A percentile compares a stretch with the other conserved stretches of the same genome.
These are phyloP conservation scores for Acridotheres tristis DNA, from an alignment of 2,797 vertebrate genomes.

Conservation along the genomic window DNA sequence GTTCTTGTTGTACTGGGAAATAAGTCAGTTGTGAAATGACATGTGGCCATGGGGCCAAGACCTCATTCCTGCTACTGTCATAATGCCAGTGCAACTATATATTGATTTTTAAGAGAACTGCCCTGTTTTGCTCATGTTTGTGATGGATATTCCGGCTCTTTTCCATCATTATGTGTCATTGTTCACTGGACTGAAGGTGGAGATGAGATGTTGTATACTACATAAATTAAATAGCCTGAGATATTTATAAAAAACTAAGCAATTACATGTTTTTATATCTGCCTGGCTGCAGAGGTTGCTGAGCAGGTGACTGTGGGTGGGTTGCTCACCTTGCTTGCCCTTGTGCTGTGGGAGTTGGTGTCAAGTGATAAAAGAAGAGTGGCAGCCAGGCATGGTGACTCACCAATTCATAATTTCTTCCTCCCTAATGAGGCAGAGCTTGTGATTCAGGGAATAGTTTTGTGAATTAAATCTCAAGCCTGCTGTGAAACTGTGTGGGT, in stretches of 20 bases:
- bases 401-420: slow-evolving; percentile 43
- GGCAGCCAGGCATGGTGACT: slow-evolving; percentile 53
- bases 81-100: background rate
- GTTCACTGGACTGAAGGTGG: background rate
- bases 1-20: background rate
- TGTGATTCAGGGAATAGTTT: background rate
- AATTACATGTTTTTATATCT: background rate
- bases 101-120: background rate
- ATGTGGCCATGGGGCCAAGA: background rate
- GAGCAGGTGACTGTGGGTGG: slow-evolving; percentile 33
- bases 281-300: slow-evolving; percentile 3
- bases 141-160: background rate
- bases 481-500: background rate
- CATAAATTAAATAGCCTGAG: background rate
- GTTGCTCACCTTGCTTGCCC: slow-evolving; percentile 22
- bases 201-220: background rate
- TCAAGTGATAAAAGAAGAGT: slow-evolving; percentile 21
- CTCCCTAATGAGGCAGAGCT: background rate
- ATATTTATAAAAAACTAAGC: background rate
- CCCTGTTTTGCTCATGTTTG: background rate
- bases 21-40: background rate
- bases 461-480: background rate
- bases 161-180: background rate
- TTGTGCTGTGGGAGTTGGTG: slow-evolving; percentile 23
- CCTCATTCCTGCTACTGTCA: background rate